Percentiles rank a stretch among this genome's conserved stretches.
Conservation (phyloP, 2,797 vertebrate species). For the Cynodonichthys magdalenae region DNA sequence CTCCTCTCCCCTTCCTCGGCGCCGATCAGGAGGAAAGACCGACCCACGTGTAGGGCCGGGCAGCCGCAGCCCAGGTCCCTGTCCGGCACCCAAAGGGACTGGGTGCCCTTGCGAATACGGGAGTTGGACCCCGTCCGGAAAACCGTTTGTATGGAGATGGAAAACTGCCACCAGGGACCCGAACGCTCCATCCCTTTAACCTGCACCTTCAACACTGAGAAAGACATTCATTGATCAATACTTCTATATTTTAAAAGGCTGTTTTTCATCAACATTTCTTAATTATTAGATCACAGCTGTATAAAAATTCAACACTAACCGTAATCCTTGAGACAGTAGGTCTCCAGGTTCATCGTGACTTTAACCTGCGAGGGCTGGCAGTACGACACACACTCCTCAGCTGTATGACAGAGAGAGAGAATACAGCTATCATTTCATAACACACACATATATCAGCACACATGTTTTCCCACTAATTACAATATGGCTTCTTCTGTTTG, state of each 20-base stretch:
- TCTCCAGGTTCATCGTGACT: constrained; percentile 88
- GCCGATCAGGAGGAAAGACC: constrained; percentile 86
- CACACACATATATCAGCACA: constrained; percentile 70
- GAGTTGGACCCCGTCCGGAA: constrained; percentile 79
- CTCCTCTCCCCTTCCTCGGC: constrained; percentile 76
- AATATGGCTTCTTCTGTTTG: constrained; percentile 77
- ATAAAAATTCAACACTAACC: constrained; percentile 70
- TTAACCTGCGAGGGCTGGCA: constrained; percentile 85
- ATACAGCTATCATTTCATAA: constrained; percentile 58
- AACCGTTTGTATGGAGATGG: constrained; percentile 82
- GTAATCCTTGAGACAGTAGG: constrained; percentile 90
- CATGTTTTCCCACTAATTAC: constrained; percentile 73
- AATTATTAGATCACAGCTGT: too few relatives aligned
- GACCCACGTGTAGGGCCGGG: constrained; percentile 81
- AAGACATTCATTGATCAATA: neutral
- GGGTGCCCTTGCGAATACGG: constrained; percentile 79
- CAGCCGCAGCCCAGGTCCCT: constrained; percentile 87
- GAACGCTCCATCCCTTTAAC: constrained; percentile 84
- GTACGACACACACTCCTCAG: constrained; percentile 87
- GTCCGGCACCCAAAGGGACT: constrained; percentile 87
- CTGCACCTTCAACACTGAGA: constrained; percentile 86
- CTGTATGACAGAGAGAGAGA: constrained; percentile 63
- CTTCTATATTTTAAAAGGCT: too few relatives aligned
- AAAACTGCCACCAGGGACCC: constrained; percentile 89
- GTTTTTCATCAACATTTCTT: too few relatives aligned